Conservation (phyloP, 2,797 vertebrate species). For the Sebastes ruberrimus region DNA sequence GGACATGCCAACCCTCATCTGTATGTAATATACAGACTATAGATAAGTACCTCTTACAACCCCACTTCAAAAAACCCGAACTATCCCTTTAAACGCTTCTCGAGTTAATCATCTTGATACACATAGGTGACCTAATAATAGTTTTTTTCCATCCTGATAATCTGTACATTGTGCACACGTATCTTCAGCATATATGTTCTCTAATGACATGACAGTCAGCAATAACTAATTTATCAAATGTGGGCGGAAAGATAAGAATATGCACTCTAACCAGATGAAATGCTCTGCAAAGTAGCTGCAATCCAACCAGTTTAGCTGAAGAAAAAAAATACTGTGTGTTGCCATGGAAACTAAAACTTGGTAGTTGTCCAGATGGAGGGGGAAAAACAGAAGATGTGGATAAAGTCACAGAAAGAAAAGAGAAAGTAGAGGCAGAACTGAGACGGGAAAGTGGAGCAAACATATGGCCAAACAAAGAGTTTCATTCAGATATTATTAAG, state of each 20-base stretch:
- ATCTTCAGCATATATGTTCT: not conserved
- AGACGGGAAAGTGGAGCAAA: not conserved
- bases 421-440: not conserved
- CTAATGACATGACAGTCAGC: not conserved
- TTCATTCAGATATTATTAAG: not conserved
- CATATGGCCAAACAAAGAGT: not conserved
- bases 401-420: slow-evolving; percentile 18
- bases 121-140: not conserved
- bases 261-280: slow-evolving; percentile 40
- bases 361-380: slow-evolving; percentile 34
- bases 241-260: slow-evolving; percentile 8
- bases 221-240: slow-evolving; percentile 8
- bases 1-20: too few relatives aligned
- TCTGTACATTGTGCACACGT: not conserved
- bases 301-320: slow-evolving; percentile 37
- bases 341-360: slow-evolving; percentile 72
- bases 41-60: too few relatives aligned
- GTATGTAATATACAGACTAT: too few relatives aligned
- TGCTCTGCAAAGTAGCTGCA: slow-evolving; percentile 21
- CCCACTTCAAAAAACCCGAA: too few relatives aligned
- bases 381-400: slow-evolving; percentile 34
- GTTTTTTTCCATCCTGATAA: not conserved
- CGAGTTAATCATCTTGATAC: not conserved
- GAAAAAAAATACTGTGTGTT: slow-evolving; percentile 34
- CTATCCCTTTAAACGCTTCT: not conserved